Conservation (phyloP, 2,888 invertebrate species). For the Hypomecis atomaria region DNA sequence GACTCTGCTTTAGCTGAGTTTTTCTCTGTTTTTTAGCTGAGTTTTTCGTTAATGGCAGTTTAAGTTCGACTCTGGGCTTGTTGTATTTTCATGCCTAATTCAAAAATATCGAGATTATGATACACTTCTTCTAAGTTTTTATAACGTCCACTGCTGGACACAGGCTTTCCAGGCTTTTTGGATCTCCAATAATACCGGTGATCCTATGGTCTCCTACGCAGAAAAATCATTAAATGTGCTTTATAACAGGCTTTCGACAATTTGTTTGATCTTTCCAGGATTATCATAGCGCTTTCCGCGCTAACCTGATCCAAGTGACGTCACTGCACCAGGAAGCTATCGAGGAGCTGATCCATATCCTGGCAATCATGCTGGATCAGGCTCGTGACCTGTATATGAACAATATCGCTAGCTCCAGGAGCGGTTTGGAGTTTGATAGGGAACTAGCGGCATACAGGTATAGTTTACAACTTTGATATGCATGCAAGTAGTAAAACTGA, state of each 20-base stretch:
- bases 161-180: too few species aligned
- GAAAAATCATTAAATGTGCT: too few species aligned
- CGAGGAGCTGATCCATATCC: conserved; percentile 86
- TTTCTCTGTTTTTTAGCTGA: too few species aligned
- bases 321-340: conserved; percentile 72
- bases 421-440: conserved; percentile 60
- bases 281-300: conserved; percentile 66
- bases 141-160: too few species aligned
- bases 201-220: too few species aligned
- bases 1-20: too few species aligned
- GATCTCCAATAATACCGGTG: too few species aligned
- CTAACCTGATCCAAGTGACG: conserved; percentile 71
- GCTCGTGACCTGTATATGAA: conserved; percentile 84
- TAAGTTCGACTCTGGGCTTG: too few species aligned
- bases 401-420: conserved; percentile 54
- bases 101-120: too few species aligned
- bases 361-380: conserved; percentile 87
- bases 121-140: too few species aligned
- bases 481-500: not conserved
- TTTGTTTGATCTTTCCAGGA: conserved; percentile 56
- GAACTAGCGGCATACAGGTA: conserved; percentile 69
- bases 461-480: not conserved
- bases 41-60: too few species aligned
- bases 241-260: not conserved
- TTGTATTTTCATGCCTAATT: too few species aligned